These are phyloP conservation scores for Apotomis turbidana DNA, from an alignment of 2,888 invertebrate species.

Conservation along the genomic window DNA sequence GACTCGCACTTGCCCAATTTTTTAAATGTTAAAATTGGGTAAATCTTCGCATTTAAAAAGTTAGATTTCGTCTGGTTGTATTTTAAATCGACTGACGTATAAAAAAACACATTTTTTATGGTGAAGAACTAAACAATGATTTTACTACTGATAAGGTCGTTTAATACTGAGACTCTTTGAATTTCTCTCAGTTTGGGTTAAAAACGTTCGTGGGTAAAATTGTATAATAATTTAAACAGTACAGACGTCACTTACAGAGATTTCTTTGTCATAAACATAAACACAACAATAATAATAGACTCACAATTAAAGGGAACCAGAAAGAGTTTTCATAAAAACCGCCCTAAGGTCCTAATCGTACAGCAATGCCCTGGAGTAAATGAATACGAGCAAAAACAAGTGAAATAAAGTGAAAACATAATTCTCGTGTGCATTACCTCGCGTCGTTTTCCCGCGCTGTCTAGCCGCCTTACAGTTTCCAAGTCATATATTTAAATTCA, in stretches of 20 bases:
- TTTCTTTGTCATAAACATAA: conserved; percentile 8
- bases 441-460: conserved; percentile 61
- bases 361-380: conserved; percentile 69
- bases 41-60: too few species aligned
- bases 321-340: conserved; percentile 55
- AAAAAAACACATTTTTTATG: too few species aligned
- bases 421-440: conserved; percentile 75
- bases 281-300: conserved; percentile 4
- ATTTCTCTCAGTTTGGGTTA: too few species aligned
- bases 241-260: conserved; percentile 1
- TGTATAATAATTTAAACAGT: too few species aligned
- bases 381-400: conserved; percentile 73
- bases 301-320: conserved; percentile 5
- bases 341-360: conserved; percentile 67
- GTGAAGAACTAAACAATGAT: too few species aligned
- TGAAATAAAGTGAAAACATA: conserved; percentile 78
- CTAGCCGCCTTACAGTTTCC: conserved; percentile 63
- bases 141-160: too few species aligned
- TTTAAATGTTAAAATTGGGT: too few species aligned
- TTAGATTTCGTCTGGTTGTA: too few species aligned
- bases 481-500: conserved; percentile 42
- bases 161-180: too few species aligned
- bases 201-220: too few species aligned
- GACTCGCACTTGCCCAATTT: too few species aligned
- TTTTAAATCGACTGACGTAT: too few species aligned